Evolutionary conservation across 2,797 vertebrate genomes (phyloP).

Genomic region (Lithobates sylvaticus): DNA sequence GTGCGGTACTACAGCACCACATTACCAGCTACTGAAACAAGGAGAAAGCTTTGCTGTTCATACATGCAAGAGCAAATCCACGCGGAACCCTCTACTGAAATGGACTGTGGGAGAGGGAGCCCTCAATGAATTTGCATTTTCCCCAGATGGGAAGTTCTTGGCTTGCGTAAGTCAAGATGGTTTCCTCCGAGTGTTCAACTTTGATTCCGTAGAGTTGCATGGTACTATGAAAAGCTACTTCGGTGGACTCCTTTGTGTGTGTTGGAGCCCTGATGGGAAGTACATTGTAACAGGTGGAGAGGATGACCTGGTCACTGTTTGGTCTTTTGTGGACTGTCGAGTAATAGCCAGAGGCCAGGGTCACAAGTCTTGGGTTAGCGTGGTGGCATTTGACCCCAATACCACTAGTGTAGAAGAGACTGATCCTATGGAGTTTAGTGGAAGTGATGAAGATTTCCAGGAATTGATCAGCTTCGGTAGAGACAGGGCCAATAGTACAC

Average conservation of each 20-base stretch:
- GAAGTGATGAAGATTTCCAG: constrained; percentile 98
- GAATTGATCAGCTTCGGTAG: constrained; percentile 90
- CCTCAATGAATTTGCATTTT: constrained; percentile 96
- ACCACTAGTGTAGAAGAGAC: constrained; percentile 95
- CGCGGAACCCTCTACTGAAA: constrained; percentile 94
- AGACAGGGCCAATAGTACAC: constrained; percentile 90
- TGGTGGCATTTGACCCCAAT: constrained; percentile 95
- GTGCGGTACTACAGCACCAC: constrained; percentile 92
- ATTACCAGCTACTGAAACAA: constrained; percentile 98
- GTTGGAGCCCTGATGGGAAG: constrained; percentile 96
- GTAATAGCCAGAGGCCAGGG: constrained; percentile 95
- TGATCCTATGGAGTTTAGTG: constrained; percentile 94
- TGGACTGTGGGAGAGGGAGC: constrained; percentile 97
- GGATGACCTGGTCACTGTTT: constrained; percentile 96
- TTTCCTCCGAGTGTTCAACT: constrained; percentile 94
- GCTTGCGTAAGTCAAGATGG: constrained; percentile 96
- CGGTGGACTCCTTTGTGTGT: constrained; percentile 93
- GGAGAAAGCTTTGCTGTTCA: constrained; percentile 95
- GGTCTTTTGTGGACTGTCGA: constrained; percentile 94
- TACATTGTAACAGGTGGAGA: constrained; percentile 96
- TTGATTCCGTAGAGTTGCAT: constrained; percentile 95
- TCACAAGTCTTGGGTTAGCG: constrained; percentile 97
- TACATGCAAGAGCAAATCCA: constrained; percentile 98
- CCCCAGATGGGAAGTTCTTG: constrained; percentile 95
- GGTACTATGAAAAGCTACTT: constrained; percentile 99